Percentiles rank a stretch among this genome's conserved stretches.
These are phyloP conservation scores for Linnaemya tessellans DNA, from an alignment of 2,888 invertebrate species.

Conservation along the genomic window DNA sequence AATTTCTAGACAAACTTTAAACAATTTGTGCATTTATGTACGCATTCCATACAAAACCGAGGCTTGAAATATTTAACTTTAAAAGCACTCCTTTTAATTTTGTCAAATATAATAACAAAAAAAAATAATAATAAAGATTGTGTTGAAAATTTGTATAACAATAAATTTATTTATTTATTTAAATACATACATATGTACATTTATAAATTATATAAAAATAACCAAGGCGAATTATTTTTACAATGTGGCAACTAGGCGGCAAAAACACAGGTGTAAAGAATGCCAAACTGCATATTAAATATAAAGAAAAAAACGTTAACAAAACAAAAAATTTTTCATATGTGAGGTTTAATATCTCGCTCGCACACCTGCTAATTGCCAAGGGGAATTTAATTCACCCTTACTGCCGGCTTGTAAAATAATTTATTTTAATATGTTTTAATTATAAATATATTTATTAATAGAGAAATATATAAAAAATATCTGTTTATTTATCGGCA, in stretches of 20 bases:
- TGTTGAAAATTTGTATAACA: conserved; percentile 28
- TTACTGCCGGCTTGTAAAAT: not conserved
- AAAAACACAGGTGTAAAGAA: too few relatives aligned
- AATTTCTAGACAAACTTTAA: conserved; percentile 12
- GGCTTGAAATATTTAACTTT: conserved; percentile 10
- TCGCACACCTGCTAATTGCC: too few relatives aligned
- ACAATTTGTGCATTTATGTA: conserved; percentile 56
- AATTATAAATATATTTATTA: conserved; percentile 35
- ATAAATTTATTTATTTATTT: conserved; percentile 24
- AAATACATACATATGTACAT: conserved; percentile 40
- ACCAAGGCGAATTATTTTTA: too few relatives aligned
- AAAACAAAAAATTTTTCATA: too few relatives aligned
- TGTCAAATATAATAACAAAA: not conserved
- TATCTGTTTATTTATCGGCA: conserved; percentile 16
- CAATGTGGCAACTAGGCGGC: too few relatives aligned
- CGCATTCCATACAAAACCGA: conserved; percentile 50
- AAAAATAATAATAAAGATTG: conserved; percentile 26
- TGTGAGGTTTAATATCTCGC: too few relatives aligned
- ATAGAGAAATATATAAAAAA: conserved; percentile 37
- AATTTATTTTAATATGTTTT: conserved; percentile 41
- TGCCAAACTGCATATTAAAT: too few relatives aligned
- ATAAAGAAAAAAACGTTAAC: too few relatives aligned
- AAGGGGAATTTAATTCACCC: too few relatives aligned
- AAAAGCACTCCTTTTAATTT: not conserved
- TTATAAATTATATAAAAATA: conserved; percentile 21